These are phyloP conservation scores for Melanotaenia maccullochi DNA, from an alignment of 2,797 vertebrate species.

Conservation along the genomic window DNA sequence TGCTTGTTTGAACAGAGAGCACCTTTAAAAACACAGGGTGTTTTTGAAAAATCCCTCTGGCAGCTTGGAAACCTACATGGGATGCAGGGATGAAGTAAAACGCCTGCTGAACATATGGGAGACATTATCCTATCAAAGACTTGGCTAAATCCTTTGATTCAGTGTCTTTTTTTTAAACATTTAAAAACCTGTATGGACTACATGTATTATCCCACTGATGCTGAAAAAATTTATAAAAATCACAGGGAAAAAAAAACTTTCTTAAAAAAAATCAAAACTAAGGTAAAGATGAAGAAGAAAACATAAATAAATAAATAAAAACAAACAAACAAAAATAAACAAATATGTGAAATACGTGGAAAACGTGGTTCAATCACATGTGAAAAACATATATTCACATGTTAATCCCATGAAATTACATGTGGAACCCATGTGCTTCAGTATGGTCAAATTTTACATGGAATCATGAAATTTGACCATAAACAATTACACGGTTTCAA, in stretches of 20 bases:
- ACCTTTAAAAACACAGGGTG: constrained; percentile 71
- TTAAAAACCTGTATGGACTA: constrained; percentile 47
- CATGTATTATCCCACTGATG: constrained; percentile 39
- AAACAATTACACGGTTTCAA: too few relatives aligned
- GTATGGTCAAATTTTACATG: too few relatives aligned
- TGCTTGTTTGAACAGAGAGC: constrained; percentile 73
- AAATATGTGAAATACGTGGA: neutral
- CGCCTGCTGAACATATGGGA: constrained; percentile 45
- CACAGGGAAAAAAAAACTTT: constrained; percentile 30
- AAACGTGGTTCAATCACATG: too few relatives aligned
- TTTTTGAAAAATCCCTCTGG: constrained; percentile 67
- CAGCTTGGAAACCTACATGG: constrained; percentile 58
- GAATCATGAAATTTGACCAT: too few relatives aligned
- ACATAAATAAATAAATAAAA: too few relatives aligned
- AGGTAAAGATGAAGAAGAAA: neutral
- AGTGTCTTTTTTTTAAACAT: constrained; percentile 35
- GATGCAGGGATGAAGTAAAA: constrained; percentile 59
- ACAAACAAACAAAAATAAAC: too few relatives aligned
- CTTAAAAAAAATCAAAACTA: constrained; percentile 5
- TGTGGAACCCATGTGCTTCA: too few relatives aligned
- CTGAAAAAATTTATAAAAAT: constrained; percentile 13
- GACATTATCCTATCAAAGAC: constrained; percentile 58
- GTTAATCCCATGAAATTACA: too few relatives aligned
- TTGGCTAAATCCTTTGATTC: constrained; percentile 44
- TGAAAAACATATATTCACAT: too few relatives aligned